phyloP scores from a whole-genome alignment of 2,888 invertebrate species.

The Temnothorax rugatulus region DNA sequence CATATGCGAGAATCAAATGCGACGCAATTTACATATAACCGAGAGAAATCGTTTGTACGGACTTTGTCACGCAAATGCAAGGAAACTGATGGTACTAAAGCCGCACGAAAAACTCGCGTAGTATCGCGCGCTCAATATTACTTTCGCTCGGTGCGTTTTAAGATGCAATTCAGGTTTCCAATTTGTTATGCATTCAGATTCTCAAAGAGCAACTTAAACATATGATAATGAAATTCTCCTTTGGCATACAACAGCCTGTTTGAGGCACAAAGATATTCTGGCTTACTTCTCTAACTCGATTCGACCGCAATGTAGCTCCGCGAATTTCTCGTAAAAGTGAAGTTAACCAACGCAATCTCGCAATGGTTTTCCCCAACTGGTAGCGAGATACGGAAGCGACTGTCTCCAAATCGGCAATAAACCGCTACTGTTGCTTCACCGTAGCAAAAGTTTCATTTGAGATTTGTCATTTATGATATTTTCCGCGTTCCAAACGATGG shows the following conservation, averaged over 20 bases:
- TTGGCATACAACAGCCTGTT: constrained; percentile 31
- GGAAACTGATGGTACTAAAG: not conserved
- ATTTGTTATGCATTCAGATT: constrained; percentile 56
- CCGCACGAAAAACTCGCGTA: not conserved
- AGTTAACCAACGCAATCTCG: constrained; percentile 25
- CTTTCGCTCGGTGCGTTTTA: constrained; percentile 44
- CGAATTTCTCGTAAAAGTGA: constrained; percentile 16
- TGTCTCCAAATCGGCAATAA: not conserved
- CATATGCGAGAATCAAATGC: not conserved
- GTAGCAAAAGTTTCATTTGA: not conserved
- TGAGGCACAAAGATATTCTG: constrained; percentile 30
- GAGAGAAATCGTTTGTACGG: not conserved
- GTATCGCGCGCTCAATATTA: constrained; percentile 13
- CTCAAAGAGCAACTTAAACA: constrained; percentile 41
- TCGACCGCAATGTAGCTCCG: constrained; percentile 33
- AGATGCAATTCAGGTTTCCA: constrained; percentile 34
- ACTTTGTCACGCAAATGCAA: constrained; percentile 28
- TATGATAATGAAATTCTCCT: constrained; percentile 52
- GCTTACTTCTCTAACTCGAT: constrained; percentile 42
- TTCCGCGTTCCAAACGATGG: not conserved
- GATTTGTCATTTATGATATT: not conserved
- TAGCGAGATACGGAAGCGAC: not conserved
- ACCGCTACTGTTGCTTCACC: not conserved
- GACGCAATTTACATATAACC: constrained; percentile 30
- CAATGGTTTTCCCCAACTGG: constrained; percentile 19